Percentiles rank a stretch among this genome's conserved stretches.
phyloP scores from a whole-genome alignment of 2,888 invertebrate species.

The Choristoneura rosaceana region DNA sequence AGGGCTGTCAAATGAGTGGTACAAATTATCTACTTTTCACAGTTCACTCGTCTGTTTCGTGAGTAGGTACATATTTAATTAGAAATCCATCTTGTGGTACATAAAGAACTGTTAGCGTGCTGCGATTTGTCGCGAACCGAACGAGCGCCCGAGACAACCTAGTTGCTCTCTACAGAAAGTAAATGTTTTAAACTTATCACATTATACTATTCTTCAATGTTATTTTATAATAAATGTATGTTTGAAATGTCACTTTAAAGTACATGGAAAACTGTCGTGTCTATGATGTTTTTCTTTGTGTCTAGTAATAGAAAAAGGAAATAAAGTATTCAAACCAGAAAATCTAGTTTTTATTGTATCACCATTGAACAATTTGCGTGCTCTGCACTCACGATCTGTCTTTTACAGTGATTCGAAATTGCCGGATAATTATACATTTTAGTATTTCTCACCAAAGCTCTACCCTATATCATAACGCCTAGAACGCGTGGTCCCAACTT shows the following conservation, averaged over 20 bases:
- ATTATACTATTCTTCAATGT: conserved; percentile 69
- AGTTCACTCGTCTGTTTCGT: neutral
- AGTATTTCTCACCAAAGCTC: neutral
- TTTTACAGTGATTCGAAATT: neutral
- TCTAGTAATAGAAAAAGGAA: conserved; percentile 39
- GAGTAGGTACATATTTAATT: neutral
- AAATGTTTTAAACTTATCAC: conserved; percentile 71
- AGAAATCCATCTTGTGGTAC: neutral
- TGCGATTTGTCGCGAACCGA: neutral
- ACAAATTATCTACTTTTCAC: conserved; percentile 23
- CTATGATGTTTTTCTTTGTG: conserved; percentile 37
- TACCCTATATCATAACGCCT: neutral
- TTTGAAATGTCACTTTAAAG: conserved; percentile 27
- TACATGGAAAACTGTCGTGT: conserved; percentile 44
- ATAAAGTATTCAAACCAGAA: conserved; percentile 32
- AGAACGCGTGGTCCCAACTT: neutral
- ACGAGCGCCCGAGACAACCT: conserved; percentile 61
- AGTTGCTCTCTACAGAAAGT: conserved; percentile 71
- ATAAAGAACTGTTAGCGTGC: neutral
- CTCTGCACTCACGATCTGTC: neutral
- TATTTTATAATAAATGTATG: conserved; percentile 48
- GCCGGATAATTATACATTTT: neutral
- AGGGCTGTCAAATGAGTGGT: conserved; percentile 33
- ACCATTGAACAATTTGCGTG: neutral
- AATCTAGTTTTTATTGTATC: conserved; percentile 16